Evolutionary conservation across 2,888 invertebrate species (phyloP).

Genomic region (Hedya salicella): DNA sequence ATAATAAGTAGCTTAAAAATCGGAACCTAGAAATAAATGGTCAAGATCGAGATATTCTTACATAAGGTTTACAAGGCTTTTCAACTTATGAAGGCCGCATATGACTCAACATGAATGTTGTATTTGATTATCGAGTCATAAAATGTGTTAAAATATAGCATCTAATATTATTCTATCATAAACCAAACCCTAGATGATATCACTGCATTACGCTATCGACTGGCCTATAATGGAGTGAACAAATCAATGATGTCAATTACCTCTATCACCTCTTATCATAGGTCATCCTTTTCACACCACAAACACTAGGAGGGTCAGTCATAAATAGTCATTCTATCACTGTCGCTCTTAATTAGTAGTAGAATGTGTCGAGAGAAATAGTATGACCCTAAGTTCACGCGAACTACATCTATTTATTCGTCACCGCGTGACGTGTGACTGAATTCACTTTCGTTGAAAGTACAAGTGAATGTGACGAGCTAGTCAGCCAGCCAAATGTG

Average conservation of each 20-base stretch:
- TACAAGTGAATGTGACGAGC: constrained; percentile 68
- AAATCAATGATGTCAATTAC: constrained; percentile 25
- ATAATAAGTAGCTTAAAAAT: too few species aligned
- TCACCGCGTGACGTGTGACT: constrained; percentile 33
- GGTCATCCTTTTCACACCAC: constrained; percentile 22
- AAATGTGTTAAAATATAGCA: not conserved
- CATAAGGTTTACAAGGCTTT: too few species aligned
- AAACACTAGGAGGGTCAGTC: constrained; percentile 2
- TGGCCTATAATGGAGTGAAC: constrained; percentile 4
- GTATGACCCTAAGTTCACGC: not conserved
- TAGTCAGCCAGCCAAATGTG: constrained; percentile 58
- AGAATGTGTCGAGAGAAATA: not conserved
- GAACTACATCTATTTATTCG: not conserved
- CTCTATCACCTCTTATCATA: constrained; percentile 7
- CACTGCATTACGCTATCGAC: constrained; percentile 7
- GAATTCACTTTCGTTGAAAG: constrained; percentile 63
- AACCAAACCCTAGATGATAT: constrained; percentile 1
- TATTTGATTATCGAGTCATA: not conserved
- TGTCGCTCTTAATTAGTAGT: not conserved
- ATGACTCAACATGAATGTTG: not conserved
- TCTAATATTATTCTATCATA: not conserved
- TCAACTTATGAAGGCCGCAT: too few species aligned
- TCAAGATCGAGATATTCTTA: too few species aligned
- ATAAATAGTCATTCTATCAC: not conserved
- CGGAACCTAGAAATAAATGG: too few species aligned